phyloP scores from a whole-genome alignment of 2,797 vertebrate species.

The Sebastiscus tertius region DNA sequence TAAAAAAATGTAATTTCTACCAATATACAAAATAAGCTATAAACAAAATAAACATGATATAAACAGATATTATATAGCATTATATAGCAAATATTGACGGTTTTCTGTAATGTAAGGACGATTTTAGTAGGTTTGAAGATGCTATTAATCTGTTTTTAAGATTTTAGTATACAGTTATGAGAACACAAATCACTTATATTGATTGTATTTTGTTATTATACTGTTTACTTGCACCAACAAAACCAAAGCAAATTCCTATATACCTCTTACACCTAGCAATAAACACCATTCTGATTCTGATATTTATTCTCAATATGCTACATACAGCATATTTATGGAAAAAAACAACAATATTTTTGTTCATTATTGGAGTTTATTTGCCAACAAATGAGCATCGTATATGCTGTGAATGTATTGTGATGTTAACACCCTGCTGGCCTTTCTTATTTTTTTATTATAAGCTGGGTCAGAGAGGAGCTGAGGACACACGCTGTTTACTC shows the following conservation, averaged over 20 bases:
- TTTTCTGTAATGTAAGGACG: background rate
- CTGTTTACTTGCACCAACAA: too few relatives aligned
- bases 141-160: background rate
- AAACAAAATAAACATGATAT: too few relatives aligned
- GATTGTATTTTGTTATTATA: background rate
- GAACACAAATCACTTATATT: background rate
- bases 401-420: background rate
- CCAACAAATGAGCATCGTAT: background rate
- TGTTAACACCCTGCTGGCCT: background rate
- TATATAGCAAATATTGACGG: background rate
- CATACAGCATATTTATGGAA: background rate
- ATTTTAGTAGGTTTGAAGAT: background rate
- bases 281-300: too few relatives aligned
- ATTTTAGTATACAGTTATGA: too few relatives aligned
- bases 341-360: background rate
- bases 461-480: accelerated
- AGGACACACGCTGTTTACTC: background rate
- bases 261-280: too few relatives aligned
- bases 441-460: background rate
- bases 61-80: too few relatives aligned
- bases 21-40: too few relatives aligned
- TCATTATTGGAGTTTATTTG: background rate
- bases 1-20: too few relatives aligned
- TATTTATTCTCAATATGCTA: background rate
- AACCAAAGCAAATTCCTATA: too few relatives aligned